Percentiles rank a stretch among this genome's conserved stretches.
phyloP scores from a whole-genome alignment of 92 coral and sea anemone genomes.

The Galaxea fascicularis region DNA sequence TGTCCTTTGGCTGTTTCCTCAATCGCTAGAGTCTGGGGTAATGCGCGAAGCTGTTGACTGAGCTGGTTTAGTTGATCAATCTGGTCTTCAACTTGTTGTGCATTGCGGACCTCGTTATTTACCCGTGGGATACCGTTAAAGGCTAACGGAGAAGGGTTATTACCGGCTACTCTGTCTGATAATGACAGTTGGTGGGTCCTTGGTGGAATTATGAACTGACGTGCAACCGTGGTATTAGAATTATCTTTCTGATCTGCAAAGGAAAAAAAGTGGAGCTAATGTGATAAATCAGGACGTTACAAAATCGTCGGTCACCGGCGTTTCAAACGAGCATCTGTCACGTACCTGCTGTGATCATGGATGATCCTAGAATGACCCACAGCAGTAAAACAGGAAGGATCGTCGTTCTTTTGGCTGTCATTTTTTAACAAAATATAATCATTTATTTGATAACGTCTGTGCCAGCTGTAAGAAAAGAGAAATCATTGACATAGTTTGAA shows the following conservation, averaged over 20 bases:
- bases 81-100: conserved; percentile 47
- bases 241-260: conserved; percentile 16
- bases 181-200: conserved; percentile 16
- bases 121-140: conserved; percentile 16
- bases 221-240: conserved; percentile 27
- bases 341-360: conserved; percentile 19
- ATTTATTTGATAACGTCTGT: neutral
- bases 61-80: conserved; percentile 35
- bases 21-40: conserved; percentile 28
- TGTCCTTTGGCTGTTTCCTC: conserved; percentile 8
- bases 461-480: conserved; percentile 8
- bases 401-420: neutral
- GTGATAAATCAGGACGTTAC: neutral
- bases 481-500: neutral
- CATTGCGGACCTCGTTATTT: conserved; percentile 20
- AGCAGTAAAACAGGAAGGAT: neutral
- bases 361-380: neutral
- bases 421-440: conserved; percentile 7
- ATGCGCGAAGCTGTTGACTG: conserved; percentile 30
- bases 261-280: neutral
- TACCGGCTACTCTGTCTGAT: neutral
- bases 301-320: neutral
- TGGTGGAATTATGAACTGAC: conserved; percentile 48
- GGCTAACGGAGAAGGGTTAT: neutral
- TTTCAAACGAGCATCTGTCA: neutral